Evolutionary conservation across 1,140 invertebrate species (phyloP).

Genomic region (Cataglyphis hispanica): DNA sequence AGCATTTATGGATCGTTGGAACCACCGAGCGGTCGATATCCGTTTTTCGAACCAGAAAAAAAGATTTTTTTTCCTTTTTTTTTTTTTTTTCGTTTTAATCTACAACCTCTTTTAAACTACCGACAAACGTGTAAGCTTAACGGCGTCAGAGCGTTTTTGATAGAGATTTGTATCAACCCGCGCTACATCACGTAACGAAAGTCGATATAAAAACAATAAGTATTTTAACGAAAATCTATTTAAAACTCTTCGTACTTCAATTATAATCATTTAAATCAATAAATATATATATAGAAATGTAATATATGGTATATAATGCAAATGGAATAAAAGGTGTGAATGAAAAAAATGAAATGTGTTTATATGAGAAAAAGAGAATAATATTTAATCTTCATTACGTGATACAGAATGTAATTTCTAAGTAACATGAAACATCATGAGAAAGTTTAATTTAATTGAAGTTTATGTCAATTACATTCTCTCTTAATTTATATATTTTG

Average conservation of each 20-base stretch:
- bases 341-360: neutral
- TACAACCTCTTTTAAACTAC: slow-evolving; percentile 18
- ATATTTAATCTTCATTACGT: neutral
- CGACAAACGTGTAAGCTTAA: slow-evolving; percentile 47
- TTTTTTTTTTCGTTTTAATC: slow-evolving; percentile 15
- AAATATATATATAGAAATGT: neutral
- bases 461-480: neutral
- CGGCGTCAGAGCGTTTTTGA: slow-evolving; percentile 28
- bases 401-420: neutral
- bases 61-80: slow-evolving; percentile 20
- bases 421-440: neutral
- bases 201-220: neutral
- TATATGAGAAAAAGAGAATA: neutral
- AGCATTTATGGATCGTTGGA: slow-evolving; percentile 59
- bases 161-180: slow-evolving; percentile 29
- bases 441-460: slow-evolving; percentile 30
- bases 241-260: neutral
- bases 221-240: slow-evolving; percentile 2
- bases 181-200: neutral
- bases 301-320: neutral
- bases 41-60: slow-evolving; percentile 49
- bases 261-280: neutral
- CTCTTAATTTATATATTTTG: slow-evolving; percentile 7
- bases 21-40: slow-evolving; percentile 51
- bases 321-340: no score